A percentile compares a stretch with the other conserved stretches of the same genome.
Conservation (phyloP, 2,113 vertebrate genomes). For the Talpa occidentalis region DNA sequence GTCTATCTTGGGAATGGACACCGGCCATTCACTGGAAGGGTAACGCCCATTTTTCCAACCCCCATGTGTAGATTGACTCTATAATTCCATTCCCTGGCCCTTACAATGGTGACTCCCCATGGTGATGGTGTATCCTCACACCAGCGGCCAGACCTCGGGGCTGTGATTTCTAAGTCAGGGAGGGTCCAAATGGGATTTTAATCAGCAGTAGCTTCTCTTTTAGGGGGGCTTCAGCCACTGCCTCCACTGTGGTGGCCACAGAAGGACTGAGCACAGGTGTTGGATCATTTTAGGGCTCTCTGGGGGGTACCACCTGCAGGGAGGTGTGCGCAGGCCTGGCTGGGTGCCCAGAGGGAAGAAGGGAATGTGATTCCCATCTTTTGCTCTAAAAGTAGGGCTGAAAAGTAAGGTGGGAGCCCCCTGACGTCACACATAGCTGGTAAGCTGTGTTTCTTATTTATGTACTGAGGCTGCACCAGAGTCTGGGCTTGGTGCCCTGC, state of each 20-base stretch:
- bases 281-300: rapidly evolving
- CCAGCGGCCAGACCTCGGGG: background rate
- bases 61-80: rapidly evolving
- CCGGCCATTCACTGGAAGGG: rapidly evolving
- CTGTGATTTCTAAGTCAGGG: rapidly evolving
- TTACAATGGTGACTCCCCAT: too few relatives aligned
- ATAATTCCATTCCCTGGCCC: background rate
- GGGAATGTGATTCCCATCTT: too few relatives aligned
- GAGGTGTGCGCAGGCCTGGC: background rate
- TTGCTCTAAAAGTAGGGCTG: background rate
- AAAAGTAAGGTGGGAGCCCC: background rate
- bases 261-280: background rate
- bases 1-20: rapidly evolving
- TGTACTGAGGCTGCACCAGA: background rate
- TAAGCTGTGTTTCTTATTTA: background rate
- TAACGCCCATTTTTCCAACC: background rate
- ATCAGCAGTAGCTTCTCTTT: background rate
- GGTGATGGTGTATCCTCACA: rapidly evolving
- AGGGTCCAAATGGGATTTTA: background rate
- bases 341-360: background rate
- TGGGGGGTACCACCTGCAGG: background rate
- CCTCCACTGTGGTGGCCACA: rapidly evolving
- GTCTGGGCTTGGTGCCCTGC: background rate
- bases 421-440: too few relatives aligned
- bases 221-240: rapidly evolving